Evolutionary conservation across 2,797 vertebrate species (phyloP).

Genomic region (Bovichtus diacanthus): DNA sequence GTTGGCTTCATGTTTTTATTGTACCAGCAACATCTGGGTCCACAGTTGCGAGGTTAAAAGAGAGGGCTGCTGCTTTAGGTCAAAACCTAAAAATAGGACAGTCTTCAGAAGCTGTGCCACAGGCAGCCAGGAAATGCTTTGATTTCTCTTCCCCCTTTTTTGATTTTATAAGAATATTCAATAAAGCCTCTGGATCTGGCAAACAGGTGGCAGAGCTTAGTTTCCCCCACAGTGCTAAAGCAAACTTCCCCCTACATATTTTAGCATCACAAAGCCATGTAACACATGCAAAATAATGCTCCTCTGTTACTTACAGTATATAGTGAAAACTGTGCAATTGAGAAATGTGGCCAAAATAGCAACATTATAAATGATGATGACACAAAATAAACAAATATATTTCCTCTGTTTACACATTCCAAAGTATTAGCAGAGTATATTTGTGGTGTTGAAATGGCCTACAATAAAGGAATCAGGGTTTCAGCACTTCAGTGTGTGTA

Average conservation of each 20-base stretch:
- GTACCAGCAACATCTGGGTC: slow-evolving; percentile 78
- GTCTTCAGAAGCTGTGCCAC: slow-evolving; percentile 86
- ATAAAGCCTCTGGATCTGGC: slow-evolving; percentile 85
- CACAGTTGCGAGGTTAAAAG: slow-evolving; percentile 76
- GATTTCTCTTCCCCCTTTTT: slow-evolving; percentile 80
- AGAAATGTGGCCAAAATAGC: slow-evolving; percentile 11
- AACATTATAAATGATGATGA: background rate
- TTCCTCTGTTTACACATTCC: background rate
- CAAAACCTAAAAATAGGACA: slow-evolving; percentile 84
- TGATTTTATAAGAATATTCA: slow-evolving; percentile 86
- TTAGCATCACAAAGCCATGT: slow-evolving; percentile 79
- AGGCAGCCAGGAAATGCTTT: slow-evolving; percentile 88
- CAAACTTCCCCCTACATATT: slow-evolving; percentile 83
- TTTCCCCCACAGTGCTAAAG: slow-evolving; percentile 76
- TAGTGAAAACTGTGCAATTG: slow-evolving; percentile 25
- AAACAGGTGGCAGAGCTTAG: slow-evolving; percentile 87
- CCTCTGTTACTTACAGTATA: slow-evolving; percentile 19
- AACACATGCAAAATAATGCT: slow-evolving; percentile 63
- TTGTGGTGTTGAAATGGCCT: slow-evolving; percentile 11
- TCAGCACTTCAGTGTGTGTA: slow-evolving; percentile 32
- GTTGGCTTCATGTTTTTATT: slow-evolving; percentile 70
- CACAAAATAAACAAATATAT: background rate
- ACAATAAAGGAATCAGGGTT: slow-evolving; percentile 34
- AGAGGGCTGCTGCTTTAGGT: slow-evolving; percentile 80
- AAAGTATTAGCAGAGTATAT: slow-evolving; percentile 8